A percentile compares a stretch with the other conserved stretches of the same genome.
phyloP scores from a whole-genome alignment of 2,888 invertebrate genomes.

The Ectropis crepuscularia region DNA sequence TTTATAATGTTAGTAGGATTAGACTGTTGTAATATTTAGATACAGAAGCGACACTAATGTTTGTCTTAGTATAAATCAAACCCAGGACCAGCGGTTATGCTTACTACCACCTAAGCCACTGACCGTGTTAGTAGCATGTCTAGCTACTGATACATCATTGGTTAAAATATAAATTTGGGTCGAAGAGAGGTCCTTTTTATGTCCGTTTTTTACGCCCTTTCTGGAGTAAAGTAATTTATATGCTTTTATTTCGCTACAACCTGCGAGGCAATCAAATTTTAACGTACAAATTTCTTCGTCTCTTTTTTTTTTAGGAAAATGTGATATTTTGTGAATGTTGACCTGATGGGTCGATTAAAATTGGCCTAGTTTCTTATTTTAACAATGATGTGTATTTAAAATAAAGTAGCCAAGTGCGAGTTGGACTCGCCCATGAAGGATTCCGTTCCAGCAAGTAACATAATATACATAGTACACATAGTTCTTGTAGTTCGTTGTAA shows the following conservation, averaged over 20 bases:
- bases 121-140: background rate
- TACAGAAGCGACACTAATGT: too few relatives aligned
- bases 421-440: too few relatives aligned
- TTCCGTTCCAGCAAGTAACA: too few relatives aligned
- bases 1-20: too few relatives aligned
- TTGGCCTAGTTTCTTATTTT: background rate
- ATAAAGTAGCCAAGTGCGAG: too few relatives aligned
- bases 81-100: background rate
- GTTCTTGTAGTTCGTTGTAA: too few relatives aligned
- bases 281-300: slow-evolving; percentile 1
- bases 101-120: background rate
- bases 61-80: background rate
- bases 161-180: slow-evolving; percentile 20
- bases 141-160: slow-evolving; percentile 3
- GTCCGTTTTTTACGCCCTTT: slow-evolving; percentile 15
- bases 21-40: too few relatives aligned
- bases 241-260: slow-evolving; percentile 15
- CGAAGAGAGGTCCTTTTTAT: slow-evolving; percentile 15
- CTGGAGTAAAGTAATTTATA: slow-evolving; percentile 21
- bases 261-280: slow-evolving; percentile 18
- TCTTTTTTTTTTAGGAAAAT: background rate
- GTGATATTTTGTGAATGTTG: background rate
- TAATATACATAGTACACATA: too few relatives aligned
- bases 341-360: background rate
- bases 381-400: too few relatives aligned